Evolutionary conservation across 2,888 invertebrate species (phyloP).

Genomic region (Pediacus dermestoides): DNA sequence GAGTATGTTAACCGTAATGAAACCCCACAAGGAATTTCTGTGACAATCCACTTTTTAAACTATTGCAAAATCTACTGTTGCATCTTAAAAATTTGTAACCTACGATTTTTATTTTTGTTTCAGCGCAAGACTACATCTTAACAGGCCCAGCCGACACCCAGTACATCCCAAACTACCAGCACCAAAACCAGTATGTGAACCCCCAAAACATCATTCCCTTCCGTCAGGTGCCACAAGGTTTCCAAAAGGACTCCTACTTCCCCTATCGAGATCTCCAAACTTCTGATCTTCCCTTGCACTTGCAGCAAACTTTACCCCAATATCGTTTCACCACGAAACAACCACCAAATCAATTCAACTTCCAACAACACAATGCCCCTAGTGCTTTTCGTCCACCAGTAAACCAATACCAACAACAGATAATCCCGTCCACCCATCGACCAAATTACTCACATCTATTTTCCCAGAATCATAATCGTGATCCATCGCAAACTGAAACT

Average conservation of each 20-base stretch:
- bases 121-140: conserved; percentile 48
- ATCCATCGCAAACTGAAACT: conserved; percentile 60
- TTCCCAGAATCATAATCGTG: conserved; percentile 56
- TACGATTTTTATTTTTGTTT: conserved; percentile 31
- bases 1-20: too few relatives aligned
- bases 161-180: conserved; percentile 41
- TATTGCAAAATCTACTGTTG: too few relatives aligned
- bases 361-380: conserved; percentile 11
- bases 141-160: conserved; percentile 37
- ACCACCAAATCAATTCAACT: conserved; percentile 11
- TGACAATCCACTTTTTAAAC: too few relatives aligned
- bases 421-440: conserved; percentile 48
- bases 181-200: conserved; percentile 25
- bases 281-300: conserved; percentile 45
- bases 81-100: too few relatives aligned
- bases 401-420: conserved; percentile 38
- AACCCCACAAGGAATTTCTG: too few relatives aligned
- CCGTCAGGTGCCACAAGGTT: conserved; percentile 33
- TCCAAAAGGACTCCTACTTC: conserved; percentile 35
- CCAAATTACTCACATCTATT: conserved; percentile 57
- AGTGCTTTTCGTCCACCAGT: conserved; percentile 29
- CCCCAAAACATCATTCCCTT: conserved; percentile 37
- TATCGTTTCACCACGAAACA: conserved; percentile 49
- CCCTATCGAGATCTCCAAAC: conserved; percentile 45
- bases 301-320: conserved; percentile 48